Evolutionary conservation across 2,888 invertebrate species (phyloP), one percentile per base, ranked within the genome.

Genomic region (Himalopsyche kuldschensis): DNA sequence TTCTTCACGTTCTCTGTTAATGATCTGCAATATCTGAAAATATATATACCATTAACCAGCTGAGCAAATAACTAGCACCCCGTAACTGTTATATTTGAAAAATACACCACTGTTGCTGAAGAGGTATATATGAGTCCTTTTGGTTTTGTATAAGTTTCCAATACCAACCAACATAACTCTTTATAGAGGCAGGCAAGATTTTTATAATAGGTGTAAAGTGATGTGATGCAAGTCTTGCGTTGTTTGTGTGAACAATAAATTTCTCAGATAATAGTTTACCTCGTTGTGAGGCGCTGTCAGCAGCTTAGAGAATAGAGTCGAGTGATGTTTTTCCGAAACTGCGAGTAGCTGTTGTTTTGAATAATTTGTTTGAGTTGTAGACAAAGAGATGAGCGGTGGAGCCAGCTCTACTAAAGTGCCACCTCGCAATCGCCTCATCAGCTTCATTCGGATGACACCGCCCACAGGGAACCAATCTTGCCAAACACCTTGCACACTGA

Each of bases 391-490:
- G 17, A 94, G 88, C 2, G 93, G 87, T 89, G 94, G 89, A 88
- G 93, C 90, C 90, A 93, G 86, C 93, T 93, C 90, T 90, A 94
- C 96, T 91, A 95, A 88, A 90, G 91, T 89, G 0, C 93, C 92
- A 15, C 94, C 95, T 83, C 95, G 94, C 86, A 95, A 93, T n/a
- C 97, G 94, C 86, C 95, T 94, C 95, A 99, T 98, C 87, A 99
- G 91, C 86, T 95, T 95, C 92, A 99, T 94, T 81, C 93, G 94
- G 30, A 97, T 94, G 30, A 90, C 90, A 86, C 95, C 94, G n/a
- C 94, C 95, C 75, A 94, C 91, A 84, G 91, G 91, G 84, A 92
- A 91, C 5, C 91, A 90, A 79, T 89, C 89, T 87, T 93, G 92
- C 47, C 91, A 90, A 79, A 93, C 89, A 80, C 93, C 91, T 15